These are phyloP conservation scores for Choloepus hoffmanni DNA, from an alignment of 2,113 vertebrate genomes.

Conservation along the genomic window DNA sequence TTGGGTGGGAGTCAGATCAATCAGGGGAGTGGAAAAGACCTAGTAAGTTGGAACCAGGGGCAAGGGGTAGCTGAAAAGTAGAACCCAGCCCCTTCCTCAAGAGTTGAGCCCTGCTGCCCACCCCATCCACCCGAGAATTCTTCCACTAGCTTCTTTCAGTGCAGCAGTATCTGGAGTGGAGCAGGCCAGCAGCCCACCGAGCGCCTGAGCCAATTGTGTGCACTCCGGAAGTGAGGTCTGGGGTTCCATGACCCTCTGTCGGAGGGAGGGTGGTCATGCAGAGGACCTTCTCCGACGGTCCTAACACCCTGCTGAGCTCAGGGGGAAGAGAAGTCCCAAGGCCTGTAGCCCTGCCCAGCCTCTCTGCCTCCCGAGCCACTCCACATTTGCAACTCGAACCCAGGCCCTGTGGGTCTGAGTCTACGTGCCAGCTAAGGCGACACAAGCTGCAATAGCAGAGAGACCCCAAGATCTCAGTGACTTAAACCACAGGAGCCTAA, in stretches of 20 bases:
- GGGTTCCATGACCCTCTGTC: background rate
- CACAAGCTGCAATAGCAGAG: background rate
- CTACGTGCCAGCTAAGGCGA: background rate
- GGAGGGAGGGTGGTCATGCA: background rate
- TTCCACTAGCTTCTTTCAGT: accelerated
- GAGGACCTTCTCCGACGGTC: background rate
- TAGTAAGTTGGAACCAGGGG: background rate
- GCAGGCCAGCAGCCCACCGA: background rate
- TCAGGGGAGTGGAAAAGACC: background rate
- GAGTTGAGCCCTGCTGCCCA: background rate
- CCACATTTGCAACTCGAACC: accelerated
- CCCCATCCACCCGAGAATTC: too few relatives aligned
- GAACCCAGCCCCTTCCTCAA: background rate
- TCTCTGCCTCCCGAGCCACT: background rate
- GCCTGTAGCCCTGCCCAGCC: background rate
- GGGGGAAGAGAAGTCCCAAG: background rate
- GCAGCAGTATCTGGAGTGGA: accelerated
- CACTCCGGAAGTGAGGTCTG: background rate
- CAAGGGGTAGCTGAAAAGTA: background rate
- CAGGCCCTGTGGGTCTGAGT: accelerated
- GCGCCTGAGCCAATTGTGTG: background rate
- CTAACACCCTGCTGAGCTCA: background rate
- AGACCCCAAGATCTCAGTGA: background rate
- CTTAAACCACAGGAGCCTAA: background rate
- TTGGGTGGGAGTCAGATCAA: background rate